Percentiles rank a stretch among this genome's conserved stretches.
These are phyloP conservation scores for Hydroisotoma schaefferi DNA, from an alignment of 2,888 invertebrate genomes.

Conservation along the genomic window DNA sequence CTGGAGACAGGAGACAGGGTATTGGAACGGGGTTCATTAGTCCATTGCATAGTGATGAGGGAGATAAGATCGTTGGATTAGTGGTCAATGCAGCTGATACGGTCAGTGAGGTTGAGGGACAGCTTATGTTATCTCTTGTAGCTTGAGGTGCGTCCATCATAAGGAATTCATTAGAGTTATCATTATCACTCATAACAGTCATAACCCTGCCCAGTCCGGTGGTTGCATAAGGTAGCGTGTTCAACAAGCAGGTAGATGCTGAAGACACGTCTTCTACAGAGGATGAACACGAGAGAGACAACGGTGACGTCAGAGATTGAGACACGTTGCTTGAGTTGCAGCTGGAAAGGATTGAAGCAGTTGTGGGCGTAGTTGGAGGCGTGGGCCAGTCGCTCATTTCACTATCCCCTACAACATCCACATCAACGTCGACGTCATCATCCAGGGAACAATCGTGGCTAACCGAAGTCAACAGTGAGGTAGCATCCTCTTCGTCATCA, in stretches of 20 bases:
- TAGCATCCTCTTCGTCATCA: constrained; percentile 53
- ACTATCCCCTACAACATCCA: constrained; percentile 45
- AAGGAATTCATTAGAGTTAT: constrained; percentile 5
- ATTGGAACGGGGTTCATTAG: constrained; percentile 30
- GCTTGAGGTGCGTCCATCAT: constrained; percentile 9
- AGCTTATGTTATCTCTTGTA: constrained; percentile 4
- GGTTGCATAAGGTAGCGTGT: neutral
- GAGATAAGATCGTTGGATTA: constrained; percentile 28
- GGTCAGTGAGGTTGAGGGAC: constrained; percentile 15
- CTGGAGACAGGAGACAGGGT: constrained; percentile 16
- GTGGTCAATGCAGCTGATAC: constrained; percentile 25
- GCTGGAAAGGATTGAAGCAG: constrained; percentile 19
- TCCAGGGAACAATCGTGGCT: constrained; percentile 32
- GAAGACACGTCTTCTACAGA: neutral
- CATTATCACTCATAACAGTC: constrained; percentile 4
- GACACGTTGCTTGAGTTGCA: constrained; percentile 20
- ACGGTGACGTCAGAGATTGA: constrained; percentile 23
- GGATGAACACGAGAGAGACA: constrained; percentile 8
- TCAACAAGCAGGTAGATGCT: constrained; percentile 7
- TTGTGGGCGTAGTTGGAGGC: constrained; percentile 34
- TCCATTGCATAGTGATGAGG: constrained; percentile 32
- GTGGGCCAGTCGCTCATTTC: constrained; percentile 47
- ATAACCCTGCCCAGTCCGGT: constrained; percentile 4
- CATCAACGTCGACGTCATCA: constrained; percentile 40
- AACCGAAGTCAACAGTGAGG: constrained; percentile 33